Base-by-base conservation (phyloP, 2,797 vertebrate species). In the Synaphobranchus kaupii region DNA sequence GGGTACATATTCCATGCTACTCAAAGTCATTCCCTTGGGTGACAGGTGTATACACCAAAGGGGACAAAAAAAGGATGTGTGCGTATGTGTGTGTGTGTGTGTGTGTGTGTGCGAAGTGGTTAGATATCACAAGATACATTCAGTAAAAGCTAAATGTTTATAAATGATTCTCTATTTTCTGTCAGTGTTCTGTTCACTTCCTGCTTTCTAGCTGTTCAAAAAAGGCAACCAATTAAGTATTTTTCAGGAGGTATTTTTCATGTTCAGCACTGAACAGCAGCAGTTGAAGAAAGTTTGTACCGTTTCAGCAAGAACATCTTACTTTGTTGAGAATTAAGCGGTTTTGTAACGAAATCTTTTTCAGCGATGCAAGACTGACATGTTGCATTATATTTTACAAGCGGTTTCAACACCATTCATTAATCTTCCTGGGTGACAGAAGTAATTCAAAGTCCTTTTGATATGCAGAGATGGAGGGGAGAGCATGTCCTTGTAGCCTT, bases 381-480 rank as follows among this genome's bases (percentile, higher is more conserved):
- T 86, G 89, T 90, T 85, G 84, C 82, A 80, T 85, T 85, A 89
- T 83, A 88, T 83, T 48, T 71, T 73, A 85, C 90, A 87, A 83
- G 87, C 90, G 89, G 84, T 84, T 88, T 85, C 90, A 90, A 88
- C 84, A 87, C 89, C 88, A 85, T 91, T 92, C 91, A 90, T 92
- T 93, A 84, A 91, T 90, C 90, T 88, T 88, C 88, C 90, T 85
- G 68, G 73, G 81, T 87, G 88, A 88, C 91, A 91, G 90, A 90
- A 87, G 86, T 90, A 93, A 91, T 90, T 91, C 90, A 91, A 92
- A 90, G 88, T 86, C 83, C 63, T 84, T 92, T 90, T 91, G 86
- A 93, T 91, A 89, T 86, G 88, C 87, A 89, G 89, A 89, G 89
- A 88, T 58, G 85, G 88, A 73, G 85, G 84, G 84, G 88, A 90